phyloP scores from a whole-genome alignment of 2,888 invertebrate species.

The Drosophila quinaria region DNA sequence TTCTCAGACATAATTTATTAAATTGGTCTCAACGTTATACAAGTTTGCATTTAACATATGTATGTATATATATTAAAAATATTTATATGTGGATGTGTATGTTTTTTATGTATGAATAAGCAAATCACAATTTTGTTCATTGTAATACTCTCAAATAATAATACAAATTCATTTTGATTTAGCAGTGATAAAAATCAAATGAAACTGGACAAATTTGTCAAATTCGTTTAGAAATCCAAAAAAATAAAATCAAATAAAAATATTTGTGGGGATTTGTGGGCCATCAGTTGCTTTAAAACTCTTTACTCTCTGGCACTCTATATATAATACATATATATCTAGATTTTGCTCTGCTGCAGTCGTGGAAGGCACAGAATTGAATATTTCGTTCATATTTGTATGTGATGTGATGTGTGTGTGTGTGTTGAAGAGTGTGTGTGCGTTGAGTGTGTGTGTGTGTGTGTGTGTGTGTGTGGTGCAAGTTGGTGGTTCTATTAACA shows the following conservation, averaged over 20 bases:
- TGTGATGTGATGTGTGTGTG: slow-evolving; percentile 13
- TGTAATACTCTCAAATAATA: slow-evolving; percentile 54
- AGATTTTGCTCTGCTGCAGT: slow-evolving; percentile 35
- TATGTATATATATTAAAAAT: slow-evolving; percentile 60
- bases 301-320: slow-evolving; percentile 18
- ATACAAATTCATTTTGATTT: slow-evolving; percentile 23
- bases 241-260: not conserved
- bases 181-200: slow-evolving; percentile 9
- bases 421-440: slow-evolving; percentile 23
- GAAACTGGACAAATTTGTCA: slow-evolving; percentile 28
- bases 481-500: slow-evolving; percentile 53
- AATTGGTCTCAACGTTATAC: slow-evolving; percentile 66
- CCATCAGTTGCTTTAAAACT: slow-evolving; percentile 13
- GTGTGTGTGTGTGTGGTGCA: slow-evolving; percentile 38
- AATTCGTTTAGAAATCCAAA: slow-evolving; percentile 25
- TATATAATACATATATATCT: slow-evolving; percentile 12
- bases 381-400: slow-evolving; percentile 19
- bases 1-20: slow-evolving; percentile 68
- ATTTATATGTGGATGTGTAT: slow-evolving; percentile 41
- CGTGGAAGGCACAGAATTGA: slow-evolving; percentile 59
- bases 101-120: slow-evolving; percentile 42
- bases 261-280: not conserved
- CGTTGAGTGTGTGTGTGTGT: slow-evolving; percentile 20
- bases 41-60: slow-evolving; percentile 71
- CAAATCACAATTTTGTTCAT: slow-evolving; percentile 64